Conservation (phyloP, 1,140 invertebrate species). For the Apis cerana region DNA sequence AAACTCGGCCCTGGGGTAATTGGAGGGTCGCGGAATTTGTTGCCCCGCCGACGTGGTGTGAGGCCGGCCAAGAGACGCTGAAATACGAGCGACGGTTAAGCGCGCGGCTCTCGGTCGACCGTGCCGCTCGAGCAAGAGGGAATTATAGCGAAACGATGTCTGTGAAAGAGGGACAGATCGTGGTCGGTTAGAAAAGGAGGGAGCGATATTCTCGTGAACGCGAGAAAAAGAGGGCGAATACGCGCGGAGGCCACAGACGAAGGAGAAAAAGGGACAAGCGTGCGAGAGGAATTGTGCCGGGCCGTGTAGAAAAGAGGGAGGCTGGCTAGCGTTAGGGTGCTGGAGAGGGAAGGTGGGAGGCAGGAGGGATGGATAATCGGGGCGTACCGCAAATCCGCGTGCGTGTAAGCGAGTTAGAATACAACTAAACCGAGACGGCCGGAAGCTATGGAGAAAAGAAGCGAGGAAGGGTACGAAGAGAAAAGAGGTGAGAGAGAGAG, state of each 20-base stretch:
- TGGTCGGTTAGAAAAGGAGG: not conserved
- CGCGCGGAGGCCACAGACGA: not conserved
- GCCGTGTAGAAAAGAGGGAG: constrained; percentile 12
- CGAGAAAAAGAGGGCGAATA: constrained; percentile 25
- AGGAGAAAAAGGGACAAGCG: constrained; percentile 28
- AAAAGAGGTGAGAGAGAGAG: not conserved
- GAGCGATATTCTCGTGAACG: not conserved
- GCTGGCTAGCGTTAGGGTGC: not conserved
- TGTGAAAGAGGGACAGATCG: not conserved
- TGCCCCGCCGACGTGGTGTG: constrained; percentile 63
- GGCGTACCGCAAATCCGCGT: constrained; percentile 72
- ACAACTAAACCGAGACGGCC: constrained; percentile 45
- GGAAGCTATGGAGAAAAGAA: constrained; percentile 43
- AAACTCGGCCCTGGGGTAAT: constrained; percentile 72
- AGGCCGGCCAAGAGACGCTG: constrained; percentile 62
- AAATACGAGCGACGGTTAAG: constrained; percentile 71
- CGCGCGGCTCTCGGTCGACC: constrained; percentile 33
- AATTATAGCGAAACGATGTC: not conserved
- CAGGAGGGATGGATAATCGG: constrained; percentile 63
- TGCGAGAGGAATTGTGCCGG: constrained; percentile 35
- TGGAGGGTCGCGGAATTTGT: constrained; percentile 76
- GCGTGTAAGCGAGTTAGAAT: constrained; percentile 63
- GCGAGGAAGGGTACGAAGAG: not conserved
- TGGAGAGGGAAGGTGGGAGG: constrained; percentile 10
- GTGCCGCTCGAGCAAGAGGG: constrained; percentile 32